These are phyloP conservation scores for Orchestia grillus DNA, from an alignment of 1,140 invertebrate genomes.

Conservation along the genomic window DNA sequence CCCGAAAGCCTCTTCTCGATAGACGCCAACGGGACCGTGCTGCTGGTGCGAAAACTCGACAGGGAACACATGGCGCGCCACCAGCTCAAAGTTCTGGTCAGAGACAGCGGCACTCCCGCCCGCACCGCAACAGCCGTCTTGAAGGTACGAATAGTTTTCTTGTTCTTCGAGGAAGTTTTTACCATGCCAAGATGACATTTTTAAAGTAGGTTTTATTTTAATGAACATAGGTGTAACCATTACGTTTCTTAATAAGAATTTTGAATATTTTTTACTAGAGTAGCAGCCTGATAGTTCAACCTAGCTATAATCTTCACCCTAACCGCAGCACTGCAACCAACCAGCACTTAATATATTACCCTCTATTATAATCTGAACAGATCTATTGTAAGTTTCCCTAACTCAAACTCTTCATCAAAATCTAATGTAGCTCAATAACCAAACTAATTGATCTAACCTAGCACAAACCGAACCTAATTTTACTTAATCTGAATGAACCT, in stretches of 20 bases:
- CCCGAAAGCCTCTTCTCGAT: constrained; percentile 40
- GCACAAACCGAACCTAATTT: too few species aligned
- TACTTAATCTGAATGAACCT: too few species aligned
- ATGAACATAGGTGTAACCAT: background rate
- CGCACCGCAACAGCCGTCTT: constrained; percentile 33
- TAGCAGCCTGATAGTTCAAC: too few species aligned
- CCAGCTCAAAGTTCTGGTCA: constrained; percentile 7
- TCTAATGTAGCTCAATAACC: too few species aligned
- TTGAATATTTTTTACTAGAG: too few species aligned
- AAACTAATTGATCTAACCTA: too few species aligned
- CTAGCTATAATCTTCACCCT: too few species aligned
- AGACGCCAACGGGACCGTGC: constrained; percentile 10
- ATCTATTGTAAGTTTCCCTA: too few species aligned
- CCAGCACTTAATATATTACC: too few species aligned
- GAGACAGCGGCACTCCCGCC: constrained; percentile 15
- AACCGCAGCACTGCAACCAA: too few species aligned
- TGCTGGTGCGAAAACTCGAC: constrained; percentile 23
- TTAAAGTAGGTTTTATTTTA: background rate
- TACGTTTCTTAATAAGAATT: background rate
- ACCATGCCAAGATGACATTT: background rate
- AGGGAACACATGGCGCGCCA: constrained; percentile 37
- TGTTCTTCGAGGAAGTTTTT: background rate
- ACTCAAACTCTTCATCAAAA: too few species aligned
- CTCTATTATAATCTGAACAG: too few species aligned
- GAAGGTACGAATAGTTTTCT: background rate